Base-by-base conservation (phyloP, 1,140 invertebrate species). In the Trachymyrmex septentrionalis region DNA sequence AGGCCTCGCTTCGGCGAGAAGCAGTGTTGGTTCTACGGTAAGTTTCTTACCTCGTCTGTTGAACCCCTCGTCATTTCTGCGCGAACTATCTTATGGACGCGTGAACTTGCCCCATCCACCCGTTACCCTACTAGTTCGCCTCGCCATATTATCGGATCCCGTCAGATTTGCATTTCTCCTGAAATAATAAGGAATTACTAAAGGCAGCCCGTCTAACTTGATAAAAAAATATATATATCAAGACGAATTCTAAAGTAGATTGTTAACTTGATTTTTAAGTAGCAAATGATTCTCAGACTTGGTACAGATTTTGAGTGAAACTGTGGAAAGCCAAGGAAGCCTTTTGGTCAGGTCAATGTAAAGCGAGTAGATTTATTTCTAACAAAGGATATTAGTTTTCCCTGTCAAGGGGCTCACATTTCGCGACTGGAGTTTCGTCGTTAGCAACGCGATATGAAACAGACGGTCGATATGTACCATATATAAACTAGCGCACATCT, bases 11-110 rank as follows among this genome's bases (percentile, higher is more conserved):
- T 98, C 93, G 97, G 97, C 5, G 96, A 97, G 90, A 96, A 96
- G 75, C 96, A 96, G 75, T 98, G 97, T 94, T 98, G 97, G 97
- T 98, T 98, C 95, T 96, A 96, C 93, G 97, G 97, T 96, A 95
- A 90, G 86, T 85, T 85, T 76, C 61, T 64, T 44, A 21, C 16
- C 21, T 61, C n/a, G 24, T 30, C 12, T 24, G n/a, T 12, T 44
- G 2, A 19, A 48, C 44, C 21, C 53, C 48, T 78, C 27, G 63
- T 61, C 61, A 71, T 59, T 86, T 86, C 75, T 69, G 72, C 38
- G 57, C 38, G 24, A 78, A 85, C 34, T 85, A 57, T 80, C 50
- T 78, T 34, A 24, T 48, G n/a, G 24, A 38, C 34, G 9, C 27
- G n/a, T 44, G 77, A 75, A 64, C 30, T 61, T 16, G 1, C 69